These are phyloP conservation scores for Lingula anatina DNA, from an alignment of 2,888 invertebrate genomes.

Conservation along the genomic window DNA sequence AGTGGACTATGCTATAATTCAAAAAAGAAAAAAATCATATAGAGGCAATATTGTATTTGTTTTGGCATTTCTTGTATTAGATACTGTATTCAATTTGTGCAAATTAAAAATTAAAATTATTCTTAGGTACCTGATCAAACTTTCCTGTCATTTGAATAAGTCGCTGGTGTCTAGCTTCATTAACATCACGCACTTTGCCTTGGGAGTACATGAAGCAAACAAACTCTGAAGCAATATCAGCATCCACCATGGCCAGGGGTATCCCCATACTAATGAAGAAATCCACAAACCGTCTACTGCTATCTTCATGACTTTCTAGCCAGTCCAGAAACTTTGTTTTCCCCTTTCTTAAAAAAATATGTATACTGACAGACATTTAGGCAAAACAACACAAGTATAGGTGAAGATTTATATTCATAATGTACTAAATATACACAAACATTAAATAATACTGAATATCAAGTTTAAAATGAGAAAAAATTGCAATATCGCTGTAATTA, in stretches of 20 bases:
- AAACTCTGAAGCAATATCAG: constrained; percentile 4
- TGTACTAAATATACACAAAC: too few species aligned
- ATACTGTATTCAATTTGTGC: too few species aligned
- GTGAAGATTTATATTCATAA: too few species aligned
- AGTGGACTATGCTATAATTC: constrained; percentile 4
- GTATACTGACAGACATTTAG: too few species aligned
- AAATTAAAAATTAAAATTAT: too few species aligned
- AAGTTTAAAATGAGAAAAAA: too few species aligned
- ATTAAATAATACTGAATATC: too few species aligned
- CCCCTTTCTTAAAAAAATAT: constrained; percentile 5
- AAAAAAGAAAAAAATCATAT: neutral
- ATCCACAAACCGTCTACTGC: neutral
- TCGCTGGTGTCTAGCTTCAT: constrained; percentile 8
- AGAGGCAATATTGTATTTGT: too few species aligned
- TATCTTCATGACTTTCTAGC: constrained; percentile 6
- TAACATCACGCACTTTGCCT: constrained; percentile 1
- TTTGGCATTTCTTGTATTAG: too few species aligned
- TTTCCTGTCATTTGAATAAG: constrained; percentile 5
- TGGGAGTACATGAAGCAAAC: constrained; percentile 6
- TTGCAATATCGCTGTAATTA: too few species aligned
- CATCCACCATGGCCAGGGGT: neutral
- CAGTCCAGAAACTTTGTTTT: constrained; percentile 2
- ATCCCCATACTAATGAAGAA: neutral
- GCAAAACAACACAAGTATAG: constrained; percentile 1
- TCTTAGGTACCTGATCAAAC: constrained; percentile 4